Percentiles rank a stretch among this genome's conserved stretches.
Conservation (phyloP, 1,140 invertebrate species). For the Radopholus similis region DNA sequence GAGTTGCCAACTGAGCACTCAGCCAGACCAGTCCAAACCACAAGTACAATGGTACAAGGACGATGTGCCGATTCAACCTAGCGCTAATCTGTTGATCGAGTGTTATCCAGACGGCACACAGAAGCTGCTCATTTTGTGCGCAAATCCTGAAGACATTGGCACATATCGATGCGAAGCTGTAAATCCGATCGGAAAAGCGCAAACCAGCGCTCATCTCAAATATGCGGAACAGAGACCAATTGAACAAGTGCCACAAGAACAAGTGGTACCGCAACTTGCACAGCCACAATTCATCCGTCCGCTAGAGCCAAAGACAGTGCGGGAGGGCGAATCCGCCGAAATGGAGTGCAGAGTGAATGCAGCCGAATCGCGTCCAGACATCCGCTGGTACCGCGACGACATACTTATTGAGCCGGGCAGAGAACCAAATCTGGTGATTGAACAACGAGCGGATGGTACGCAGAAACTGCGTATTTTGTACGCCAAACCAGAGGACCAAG, state of each 20-base stretch:
- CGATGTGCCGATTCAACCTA: constrained; percentile 36
- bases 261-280: no score
- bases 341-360: constrained; percentile 36
- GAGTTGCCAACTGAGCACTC: constrained; percentile 26
- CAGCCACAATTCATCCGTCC: constrained; percentile 50
- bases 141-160: constrained; percentile 40
- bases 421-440: constrained; percentile 40
- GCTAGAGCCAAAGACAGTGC: constrained; percentile 40
- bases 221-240: constrained; percentile 35
- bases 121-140: constrained; percentile 35
- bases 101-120: constrained; percentile 44
- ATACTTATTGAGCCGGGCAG: constrained; percentile 32
- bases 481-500: constrained; percentile 35
- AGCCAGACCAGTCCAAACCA: constrained; percentile 46
- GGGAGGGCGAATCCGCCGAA: constrained; percentile 50
- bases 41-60: constrained; percentile 56
- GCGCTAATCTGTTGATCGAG: constrained; percentile 40
- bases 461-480: constrained; percentile 35
- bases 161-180: constrained; percentile 42
- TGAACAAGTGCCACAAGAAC: constrained; percentile 21
- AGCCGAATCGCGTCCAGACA: constrained; percentile 51
- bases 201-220: constrained; percentile 36
- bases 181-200: constrained; percentile 30
- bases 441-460: constrained; percentile 43
- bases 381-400: constrained; percentile 53